Base-by-base conservation (phyloP, 1,140 invertebrate species). In the Agraylea sexmaculata region DNA sequence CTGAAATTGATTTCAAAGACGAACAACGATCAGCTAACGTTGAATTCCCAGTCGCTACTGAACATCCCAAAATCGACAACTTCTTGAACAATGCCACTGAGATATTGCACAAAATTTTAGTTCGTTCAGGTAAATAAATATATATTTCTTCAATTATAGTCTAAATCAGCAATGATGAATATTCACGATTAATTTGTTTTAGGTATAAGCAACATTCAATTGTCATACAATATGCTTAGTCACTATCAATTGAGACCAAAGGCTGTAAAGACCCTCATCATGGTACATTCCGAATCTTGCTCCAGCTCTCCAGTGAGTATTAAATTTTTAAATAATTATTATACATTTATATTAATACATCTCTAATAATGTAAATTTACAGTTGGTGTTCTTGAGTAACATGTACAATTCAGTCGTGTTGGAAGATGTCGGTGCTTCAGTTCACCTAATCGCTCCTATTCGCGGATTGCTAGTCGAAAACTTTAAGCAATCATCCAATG, bases 1-100 rank as follows among this genome's bases (percentile, higher is more conserved):
- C 58, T n/a, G 64, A 66, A 46, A 50, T 63, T 0, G 40, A 53
- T 17, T 68, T 68, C 50, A 46, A 46, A 10, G 61, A 66, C 47
- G 47, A 57, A 27, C 53, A 43, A 29, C 53, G 62, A 11, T 60
- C 62, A 46, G 41, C 55, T 20, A 5, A 12, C 10, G 32, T 37
- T 5, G 37, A 51, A 4, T 40, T 51, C 1, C 27, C 42, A 3
- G 39, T 64, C 32, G 28, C 42, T 15, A 59, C 47, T 13, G 51
- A 50, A 10, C 43, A 47, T 23, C 46, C 51, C 10, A 32, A 40
- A 13, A 2, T 53, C 3, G 54, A 60, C 51, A 40, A 48, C 1
- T 30, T 33, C 5, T 48, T 55, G 16, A 15, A 45, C 2, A 17
- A 29, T 2, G 6, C 56, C 2, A 40, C 53, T 6, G 45, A 55